phyloP scores from a whole-genome alignment of 2,797 vertebrate genomes.

The Phylloscopus collybita region DNA sequence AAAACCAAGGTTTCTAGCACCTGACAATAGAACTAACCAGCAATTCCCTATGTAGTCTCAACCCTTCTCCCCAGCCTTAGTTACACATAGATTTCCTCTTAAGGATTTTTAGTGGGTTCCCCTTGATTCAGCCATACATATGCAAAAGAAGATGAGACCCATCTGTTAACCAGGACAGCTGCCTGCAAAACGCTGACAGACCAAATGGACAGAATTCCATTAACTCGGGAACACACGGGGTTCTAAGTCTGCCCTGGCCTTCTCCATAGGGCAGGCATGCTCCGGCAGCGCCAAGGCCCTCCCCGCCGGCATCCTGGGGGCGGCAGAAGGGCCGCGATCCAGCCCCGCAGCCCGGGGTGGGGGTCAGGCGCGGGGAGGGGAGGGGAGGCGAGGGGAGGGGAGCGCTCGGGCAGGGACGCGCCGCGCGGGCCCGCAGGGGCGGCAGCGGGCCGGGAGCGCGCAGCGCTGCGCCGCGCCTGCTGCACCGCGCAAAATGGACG shows the following conservation, averaged over 20 bases:
- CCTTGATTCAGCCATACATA: background rate
- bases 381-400: too few relatives aligned
- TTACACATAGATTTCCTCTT: background rate
- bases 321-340: background rate
- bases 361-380: too few relatives aligned
- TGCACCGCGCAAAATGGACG: background rate
- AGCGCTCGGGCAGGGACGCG: background rate
- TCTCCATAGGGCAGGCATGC: background rate
- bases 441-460: background rate
- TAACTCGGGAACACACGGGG: too few relatives aligned
- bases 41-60: accelerated
- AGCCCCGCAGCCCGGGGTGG: too few relatives aligned
- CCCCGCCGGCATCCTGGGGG: too few relatives aligned
- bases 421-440: background rate
- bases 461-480: background rate
- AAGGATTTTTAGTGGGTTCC: background rate
- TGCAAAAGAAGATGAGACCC: background rate
- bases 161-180: background rate
- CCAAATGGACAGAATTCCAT: background rate
- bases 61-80: background rate
- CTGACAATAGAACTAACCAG: background rate
- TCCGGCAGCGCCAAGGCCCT: background rate
- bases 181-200: background rate
- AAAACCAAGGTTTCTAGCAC: background rate
- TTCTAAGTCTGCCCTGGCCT: background rate